Conservation (phyloP, 1,140 invertebrate species). For the Drosophila setifemur region DNA sequence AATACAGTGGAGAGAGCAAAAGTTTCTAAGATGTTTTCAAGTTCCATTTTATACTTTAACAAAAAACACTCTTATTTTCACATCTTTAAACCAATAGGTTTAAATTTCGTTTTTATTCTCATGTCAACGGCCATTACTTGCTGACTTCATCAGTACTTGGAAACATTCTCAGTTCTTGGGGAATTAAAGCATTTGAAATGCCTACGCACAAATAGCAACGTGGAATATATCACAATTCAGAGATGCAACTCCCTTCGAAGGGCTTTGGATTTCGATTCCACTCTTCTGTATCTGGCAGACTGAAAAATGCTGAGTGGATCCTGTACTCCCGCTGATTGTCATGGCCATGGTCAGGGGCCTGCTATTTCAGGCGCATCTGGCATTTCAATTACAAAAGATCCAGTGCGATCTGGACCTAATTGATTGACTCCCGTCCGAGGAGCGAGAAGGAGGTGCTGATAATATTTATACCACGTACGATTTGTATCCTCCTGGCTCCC, state of each 20-base stretch:
- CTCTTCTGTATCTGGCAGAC: background rate
- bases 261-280: slow-evolving; percentile 17
- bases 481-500: slow-evolving; percentile 3
- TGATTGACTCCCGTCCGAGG: slow-evolving; percentile 59
- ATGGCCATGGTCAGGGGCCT: background rate
- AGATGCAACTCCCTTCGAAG: background rate
- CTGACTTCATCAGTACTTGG: background rate
- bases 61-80: too few relatives aligned
- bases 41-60: too few relatives aligned
- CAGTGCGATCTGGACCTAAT: slow-evolving; percentile 67
- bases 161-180: background rate
- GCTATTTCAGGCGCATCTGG: slow-evolving; percentile 45
- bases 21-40: too few relatives aligned
- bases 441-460: slow-evolving; percentile 58
- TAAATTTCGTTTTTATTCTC: too few relatives aligned
- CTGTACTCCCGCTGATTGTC: slow-evolving; percentile 24
- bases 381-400: slow-evolving; percentile 68
- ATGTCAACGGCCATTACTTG: slow-evolving; percentile 1
- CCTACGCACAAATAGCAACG: slow-evolving; percentile 26
- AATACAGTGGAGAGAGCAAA: too few relatives aligned
- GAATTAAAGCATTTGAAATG: slow-evolving; percentile 50
- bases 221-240: slow-evolving; percentile 25
- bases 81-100: background rate
- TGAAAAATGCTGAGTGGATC: slow-evolving; percentile 11
- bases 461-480: slow-evolving; percentile 66